These are phyloP conservation scores for Anolis sagrei DNA, from an alignment of 2,113 vertebrate genomes.

Conservation along the genomic window DNA sequence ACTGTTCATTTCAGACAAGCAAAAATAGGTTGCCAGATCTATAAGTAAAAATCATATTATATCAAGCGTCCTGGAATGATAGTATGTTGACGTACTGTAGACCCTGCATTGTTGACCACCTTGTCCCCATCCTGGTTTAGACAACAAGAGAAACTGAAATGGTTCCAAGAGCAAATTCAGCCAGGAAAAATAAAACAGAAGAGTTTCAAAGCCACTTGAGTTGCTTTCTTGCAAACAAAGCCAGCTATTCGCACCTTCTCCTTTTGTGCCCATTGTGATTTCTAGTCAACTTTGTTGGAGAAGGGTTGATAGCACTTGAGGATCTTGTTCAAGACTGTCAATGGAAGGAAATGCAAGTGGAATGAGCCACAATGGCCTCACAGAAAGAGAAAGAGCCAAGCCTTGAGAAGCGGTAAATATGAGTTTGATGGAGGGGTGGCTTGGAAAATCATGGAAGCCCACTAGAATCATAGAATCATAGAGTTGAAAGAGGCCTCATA, in stretches of 20 bases:
- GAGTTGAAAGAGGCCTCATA: too few relatives aligned
- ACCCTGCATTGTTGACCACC: background rate
- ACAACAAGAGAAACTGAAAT: background rate
- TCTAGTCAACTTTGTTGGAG: background rate
- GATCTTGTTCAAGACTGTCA: background rate
- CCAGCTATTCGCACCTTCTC: background rate
- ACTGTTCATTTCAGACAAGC: too few relatives aligned
- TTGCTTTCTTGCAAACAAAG: background rate
- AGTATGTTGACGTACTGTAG: too few relatives aligned
- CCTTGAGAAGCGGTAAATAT: background rate
- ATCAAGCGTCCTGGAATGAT: too few relatives aligned
- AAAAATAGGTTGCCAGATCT: too few relatives aligned
- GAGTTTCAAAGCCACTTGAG: background rate
- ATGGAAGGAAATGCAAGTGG: background rate
- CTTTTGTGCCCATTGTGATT: background rate
- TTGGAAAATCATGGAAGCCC: background rate
- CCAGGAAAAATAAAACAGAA: too few relatives aligned
- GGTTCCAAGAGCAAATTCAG: background rate
- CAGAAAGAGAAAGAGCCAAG: background rate
- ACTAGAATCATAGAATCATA: too few relatives aligned
- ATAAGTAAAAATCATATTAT: too few relatives aligned
- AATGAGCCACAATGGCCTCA: background rate
- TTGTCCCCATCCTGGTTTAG: too few relatives aligned
- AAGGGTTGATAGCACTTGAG: background rate
- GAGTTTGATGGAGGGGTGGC: background rate